phyloP scores from a whole-genome alignment of 2,888 invertebrate species.

The Clistopyga incitator region DNA sequence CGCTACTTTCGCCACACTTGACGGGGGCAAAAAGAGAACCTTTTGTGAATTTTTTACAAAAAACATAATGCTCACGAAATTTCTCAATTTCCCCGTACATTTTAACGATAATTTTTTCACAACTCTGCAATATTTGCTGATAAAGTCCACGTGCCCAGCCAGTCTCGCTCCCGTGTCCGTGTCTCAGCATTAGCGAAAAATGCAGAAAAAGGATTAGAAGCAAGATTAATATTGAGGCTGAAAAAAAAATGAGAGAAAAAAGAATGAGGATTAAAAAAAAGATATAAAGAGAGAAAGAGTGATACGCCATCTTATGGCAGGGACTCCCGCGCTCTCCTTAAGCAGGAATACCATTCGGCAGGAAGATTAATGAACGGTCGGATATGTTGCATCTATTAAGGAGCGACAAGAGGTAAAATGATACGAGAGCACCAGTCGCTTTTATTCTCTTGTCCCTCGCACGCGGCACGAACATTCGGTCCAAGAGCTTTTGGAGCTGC shows the following conservation, averaged over 20 bases:
- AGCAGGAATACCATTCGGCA: constrained; percentile 28
- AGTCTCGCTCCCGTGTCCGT: constrained; percentile 1
- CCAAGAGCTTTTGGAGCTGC: constrained; percentile 6
- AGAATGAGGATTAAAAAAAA: neutral
- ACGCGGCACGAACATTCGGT: constrained; percentile 13
- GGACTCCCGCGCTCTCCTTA: constrained; percentile 15
- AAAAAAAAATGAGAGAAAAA: neutral
- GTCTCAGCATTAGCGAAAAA: constrained; percentile 1
- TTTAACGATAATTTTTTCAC: no score
- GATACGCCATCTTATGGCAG: constrained; percentile 33
- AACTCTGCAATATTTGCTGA: neutral
- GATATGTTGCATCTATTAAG: constrained; percentile 45
- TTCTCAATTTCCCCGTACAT: no score
- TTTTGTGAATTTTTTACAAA: no score
- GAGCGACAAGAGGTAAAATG: constrained; percentile 29
- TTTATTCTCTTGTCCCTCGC: neutral
- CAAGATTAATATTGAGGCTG: constrained; percentile 17
- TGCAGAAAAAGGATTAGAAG: neutral
- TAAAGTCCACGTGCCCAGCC: constrained; percentile 15
- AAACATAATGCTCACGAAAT: no score
- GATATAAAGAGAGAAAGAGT: constrained; percentile 20
- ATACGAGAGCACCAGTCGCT: constrained; percentile 17
- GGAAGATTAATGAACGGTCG: constrained; percentile 51
- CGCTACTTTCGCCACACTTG: no score
- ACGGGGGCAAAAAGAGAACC: no score